Evolutionary conservation across 2,113 vertebrate species (phyloP), one percentile per base, ranked within the genome.

Genomic region (Athene noctua): DNA sequence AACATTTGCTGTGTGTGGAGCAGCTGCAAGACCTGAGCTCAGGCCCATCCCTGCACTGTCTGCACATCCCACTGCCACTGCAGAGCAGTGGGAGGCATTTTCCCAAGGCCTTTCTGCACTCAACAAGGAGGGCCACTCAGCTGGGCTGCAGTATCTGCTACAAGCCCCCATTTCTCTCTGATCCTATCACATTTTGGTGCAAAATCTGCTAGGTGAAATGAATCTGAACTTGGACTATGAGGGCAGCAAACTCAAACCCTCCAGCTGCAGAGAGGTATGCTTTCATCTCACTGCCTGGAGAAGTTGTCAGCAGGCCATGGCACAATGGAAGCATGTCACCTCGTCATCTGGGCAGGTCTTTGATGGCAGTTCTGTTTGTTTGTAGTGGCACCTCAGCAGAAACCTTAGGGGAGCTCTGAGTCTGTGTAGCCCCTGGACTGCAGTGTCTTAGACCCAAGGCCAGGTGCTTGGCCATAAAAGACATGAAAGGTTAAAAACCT

Each of bases 1-100:
- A n/a, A 32, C 1, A 3, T 23, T 20, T 1, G 0, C 10, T 23
- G 18, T 61, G 22, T 3, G 2, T 17, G 13, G 20, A 70, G 5
- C 25, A 47, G 32, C 44, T 85, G 36, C 32, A 0, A 1, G 20
- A 57, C 17, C 32, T 1, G 3, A 52, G 42, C 11, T 58, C 34
- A 58, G 44, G 51, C 34, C 27, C 20, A 54, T 18, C 21, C 36
- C 25, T 0, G 2, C 42, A 22, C 19, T 12, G 10, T 32, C 9
- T 52, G 29, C 18, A 23, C 44, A 20, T 52, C 17, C n/a, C 1
- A 4, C 27, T 32, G 42, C 23, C 1, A 2, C 20, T 90, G 68
- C 27, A 51, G 27, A 19, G 30, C 2, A 0, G 13, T 1, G 2
- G 47, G 15, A n/a, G 20, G 6, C 22, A 8, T 58, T 74, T 58